Evolutionary conservation across 2,888 invertebrate species (phyloP).

Genomic region (Drosophila yooni): DNA sequence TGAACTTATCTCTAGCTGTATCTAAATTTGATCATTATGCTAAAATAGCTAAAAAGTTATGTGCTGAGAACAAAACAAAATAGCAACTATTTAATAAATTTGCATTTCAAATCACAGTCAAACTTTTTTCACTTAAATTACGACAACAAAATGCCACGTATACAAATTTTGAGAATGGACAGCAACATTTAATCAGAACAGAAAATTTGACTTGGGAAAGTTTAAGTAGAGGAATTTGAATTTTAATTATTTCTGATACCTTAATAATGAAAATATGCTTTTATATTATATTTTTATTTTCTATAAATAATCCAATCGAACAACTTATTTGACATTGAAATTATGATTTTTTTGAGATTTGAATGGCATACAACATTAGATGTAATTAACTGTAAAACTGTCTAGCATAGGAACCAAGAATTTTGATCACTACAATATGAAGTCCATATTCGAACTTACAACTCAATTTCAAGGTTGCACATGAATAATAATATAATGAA

Average conservation of each 20-base stretch:
- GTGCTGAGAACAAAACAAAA: not conserved
- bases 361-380: not conserved
- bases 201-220: not conserved
- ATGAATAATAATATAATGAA: not conserved
- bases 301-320: not conserved
- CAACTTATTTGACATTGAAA: not conserved
- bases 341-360: not conserved
- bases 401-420: not conserved
- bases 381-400: not conserved
- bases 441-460: not conserved
- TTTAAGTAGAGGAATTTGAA: not conserved
- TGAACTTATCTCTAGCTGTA: not conserved
- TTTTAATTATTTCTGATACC: not conserved
- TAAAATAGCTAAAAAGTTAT: not conserved
- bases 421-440: not conserved
- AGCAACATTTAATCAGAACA: not conserved
- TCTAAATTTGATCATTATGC: conserved; percentile 2
- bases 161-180: not conserved
- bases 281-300: not conserved
- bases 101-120: not conserved
- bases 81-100: not conserved
- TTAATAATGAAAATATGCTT: not conserved
- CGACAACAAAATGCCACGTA: not conserved
- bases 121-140: not conserved
- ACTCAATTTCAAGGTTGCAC: not conserved